A percentile compares a stretch with the other conserved stretches of the same genome.
Evolutionary conservation across 2,797 vertebrate genomes (phyloP).

Genomic region (Spinus pinus): DNA sequence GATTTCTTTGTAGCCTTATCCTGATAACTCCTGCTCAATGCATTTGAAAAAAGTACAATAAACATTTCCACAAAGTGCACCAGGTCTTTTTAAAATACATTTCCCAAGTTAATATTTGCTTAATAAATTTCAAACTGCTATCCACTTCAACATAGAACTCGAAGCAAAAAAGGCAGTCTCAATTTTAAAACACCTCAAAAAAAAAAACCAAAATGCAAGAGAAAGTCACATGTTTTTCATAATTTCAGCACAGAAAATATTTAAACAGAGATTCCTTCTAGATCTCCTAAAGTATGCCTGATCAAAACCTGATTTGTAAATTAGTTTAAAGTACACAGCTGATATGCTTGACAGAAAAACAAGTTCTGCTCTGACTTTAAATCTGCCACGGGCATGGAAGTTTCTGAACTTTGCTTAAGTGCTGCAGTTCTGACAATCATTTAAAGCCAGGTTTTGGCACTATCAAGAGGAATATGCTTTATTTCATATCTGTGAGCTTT

Average conservation of each 20-base stretch:
- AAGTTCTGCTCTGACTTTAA: not conserved
- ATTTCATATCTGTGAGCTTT: not conserved
- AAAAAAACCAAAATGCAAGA: not conserved
- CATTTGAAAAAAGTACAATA: conserved; percentile 15
- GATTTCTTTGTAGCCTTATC: not conserved
- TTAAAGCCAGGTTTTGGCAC: not conserved
- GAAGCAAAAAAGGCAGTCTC: not conserved
- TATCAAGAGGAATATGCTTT: not conserved
- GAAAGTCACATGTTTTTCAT: not conserved
- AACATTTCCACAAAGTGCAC: not conserved
- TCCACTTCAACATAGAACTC: not conserved
- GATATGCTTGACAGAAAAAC: not conserved
- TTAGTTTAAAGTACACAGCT: not conserved
- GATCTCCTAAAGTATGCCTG: not conserved
- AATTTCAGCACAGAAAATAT: not conserved
- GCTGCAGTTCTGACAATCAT: not conserved
- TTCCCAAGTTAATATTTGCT: conserved; percentile 1
- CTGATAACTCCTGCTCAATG: not conserved
- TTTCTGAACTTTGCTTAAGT: not conserved
- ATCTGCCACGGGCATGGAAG: not conserved
- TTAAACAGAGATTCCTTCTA: not conserved
- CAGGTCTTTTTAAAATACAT: not conserved
- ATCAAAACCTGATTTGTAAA: not conserved
- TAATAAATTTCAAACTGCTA: not conserved
- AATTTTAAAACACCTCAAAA: not conserved